phyloP scores from a whole-genome alignment of 2,888 invertebrate species.

The Catocala fraxini region DNA sequence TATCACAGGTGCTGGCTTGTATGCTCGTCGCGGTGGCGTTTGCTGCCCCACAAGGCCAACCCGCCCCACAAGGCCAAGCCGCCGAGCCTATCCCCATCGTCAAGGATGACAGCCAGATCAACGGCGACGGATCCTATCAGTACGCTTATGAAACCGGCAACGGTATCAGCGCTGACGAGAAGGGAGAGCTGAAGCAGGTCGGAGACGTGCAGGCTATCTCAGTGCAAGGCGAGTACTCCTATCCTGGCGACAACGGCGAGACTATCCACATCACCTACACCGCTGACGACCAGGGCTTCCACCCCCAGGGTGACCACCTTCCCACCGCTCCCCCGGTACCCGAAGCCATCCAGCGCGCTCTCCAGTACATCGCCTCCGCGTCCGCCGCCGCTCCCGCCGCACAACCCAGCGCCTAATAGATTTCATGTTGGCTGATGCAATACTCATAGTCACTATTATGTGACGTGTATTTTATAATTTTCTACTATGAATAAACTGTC shows the following conservation, averaged over 20 bases:
- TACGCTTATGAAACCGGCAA: slow-evolving; percentile 90
- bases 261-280: slow-evolving; percentile 89
- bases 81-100: slow-evolving; percentile 85
- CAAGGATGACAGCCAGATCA: slow-evolving; percentile 86
- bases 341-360: slow-evolving; percentile 89
- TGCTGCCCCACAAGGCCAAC: slow-evolving; percentile 73
- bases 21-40: slow-evolving; percentile 71
- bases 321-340: slow-evolving; percentile 91
- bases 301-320: slow-evolving; percentile 89
- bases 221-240: slow-evolving; percentile 90
- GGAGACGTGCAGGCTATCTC: slow-evolving; percentile 86
- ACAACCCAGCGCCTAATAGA: slow-evolving; percentile 54
- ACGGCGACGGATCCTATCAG: slow-evolving; percentile 89
- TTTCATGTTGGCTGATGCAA: slow-evolving; percentile 60
- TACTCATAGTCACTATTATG: slow-evolving; percentile 60
- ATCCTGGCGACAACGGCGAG: slow-evolving; percentile 89
- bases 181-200: slow-evolving; percentile 88
- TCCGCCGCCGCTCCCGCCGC: slow-evolving; percentile 79
- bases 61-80: slow-evolving; percentile 71
- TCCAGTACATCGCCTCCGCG: slow-evolving; percentile 82
- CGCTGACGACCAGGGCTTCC: slow-evolving; percentile 92
- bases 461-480: slow-evolving; percentile 64
- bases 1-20: slow-evolving; percentile 74
- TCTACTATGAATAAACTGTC: slow-evolving; percentile 55
- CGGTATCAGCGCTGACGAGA: slow-evolving; percentile 89